Percentiles rank a stretch among this genome's conserved stretches.
phyloP scores from a whole-genome alignment of 2,888 invertebrate genomes.

The Hirudinaria manillensis region DNA sequence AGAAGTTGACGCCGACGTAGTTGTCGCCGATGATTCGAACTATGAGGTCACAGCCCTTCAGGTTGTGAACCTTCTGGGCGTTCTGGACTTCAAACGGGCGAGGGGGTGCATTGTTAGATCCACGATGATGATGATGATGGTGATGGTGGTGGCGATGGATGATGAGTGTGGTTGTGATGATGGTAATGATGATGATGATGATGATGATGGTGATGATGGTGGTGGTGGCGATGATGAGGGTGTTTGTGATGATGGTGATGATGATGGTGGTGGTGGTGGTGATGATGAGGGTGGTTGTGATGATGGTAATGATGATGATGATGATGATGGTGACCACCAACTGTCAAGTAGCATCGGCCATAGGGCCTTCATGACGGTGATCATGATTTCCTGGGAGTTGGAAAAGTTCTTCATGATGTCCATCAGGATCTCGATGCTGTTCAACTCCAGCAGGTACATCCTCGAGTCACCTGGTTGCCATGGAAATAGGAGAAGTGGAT shows the following conservation, averaged over 20 bases:
- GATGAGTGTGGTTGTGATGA: neutral
- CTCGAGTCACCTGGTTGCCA: neutral
- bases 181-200: neutral
- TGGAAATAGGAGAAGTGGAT: too few relatives aligned
- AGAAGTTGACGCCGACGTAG: neutral
- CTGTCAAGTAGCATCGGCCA: conserved; percentile 23
- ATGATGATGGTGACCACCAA: neutral
- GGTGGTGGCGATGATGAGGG: neutral
- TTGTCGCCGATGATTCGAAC: neutral
- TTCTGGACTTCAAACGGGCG: neutral
- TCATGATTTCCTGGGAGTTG: neutral
- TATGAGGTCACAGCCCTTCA: neutral
- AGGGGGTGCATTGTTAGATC: neutral
- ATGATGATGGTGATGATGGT: neutral
- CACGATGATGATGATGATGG: neutral
- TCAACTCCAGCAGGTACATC: neutral
- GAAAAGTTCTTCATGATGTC: conserved; percentile 21
- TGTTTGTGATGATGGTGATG: neutral
- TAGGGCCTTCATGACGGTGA: conserved; percentile 13
- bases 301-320: neutral
- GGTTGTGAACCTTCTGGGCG: neutral
- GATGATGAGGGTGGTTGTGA: neutral
- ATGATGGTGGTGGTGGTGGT: neutral
- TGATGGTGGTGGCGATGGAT: neutral
- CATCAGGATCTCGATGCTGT: neutral